Evolutionary conservation across 2,113 vertebrate genomes (phyloP).

Genomic region (Zosterops japonicus): DNA sequence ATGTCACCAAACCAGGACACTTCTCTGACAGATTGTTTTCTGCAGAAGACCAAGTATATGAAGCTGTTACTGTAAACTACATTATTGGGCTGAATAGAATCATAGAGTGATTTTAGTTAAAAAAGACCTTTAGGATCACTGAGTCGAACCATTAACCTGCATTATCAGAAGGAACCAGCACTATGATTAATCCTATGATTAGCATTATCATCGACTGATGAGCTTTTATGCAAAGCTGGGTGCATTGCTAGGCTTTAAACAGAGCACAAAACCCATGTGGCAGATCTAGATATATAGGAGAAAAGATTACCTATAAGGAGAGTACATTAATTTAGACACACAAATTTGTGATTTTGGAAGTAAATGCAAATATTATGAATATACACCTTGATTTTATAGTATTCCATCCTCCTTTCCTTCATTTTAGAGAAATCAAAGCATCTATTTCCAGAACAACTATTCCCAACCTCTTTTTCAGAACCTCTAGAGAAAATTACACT

Average conservation of each 20-base stretch:
- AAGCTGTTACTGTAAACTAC: background rate
- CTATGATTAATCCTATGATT: background rate
- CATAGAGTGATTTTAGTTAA: background rate
- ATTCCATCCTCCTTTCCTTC: background rate
- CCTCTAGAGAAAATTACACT: background rate
- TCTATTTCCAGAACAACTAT: background rate
- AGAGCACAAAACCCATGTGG: rapidly evolving
- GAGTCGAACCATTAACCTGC: background rate
- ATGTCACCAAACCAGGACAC: background rate
- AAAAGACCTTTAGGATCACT: background rate
- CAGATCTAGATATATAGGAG: background rate
- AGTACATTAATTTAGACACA: background rate
- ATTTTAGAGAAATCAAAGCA: background rate
- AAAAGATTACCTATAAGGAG: background rate
- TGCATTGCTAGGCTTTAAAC: background rate
- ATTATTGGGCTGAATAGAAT: background rate
- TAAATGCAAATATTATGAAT: background rate
- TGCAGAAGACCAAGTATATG: background rate
- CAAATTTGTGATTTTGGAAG: background rate
- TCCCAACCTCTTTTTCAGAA: background rate
- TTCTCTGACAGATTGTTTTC: background rate
- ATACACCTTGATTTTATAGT: background rate
- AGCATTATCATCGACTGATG: background rate
- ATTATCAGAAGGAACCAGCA: background rate
- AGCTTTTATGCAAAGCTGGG: background rate